Evolutionary conservation across 2,888 invertebrate genomes (phyloP), one percentile per base, ranked within the genome.

Genomic region (Ennomos erosarius): DNA sequence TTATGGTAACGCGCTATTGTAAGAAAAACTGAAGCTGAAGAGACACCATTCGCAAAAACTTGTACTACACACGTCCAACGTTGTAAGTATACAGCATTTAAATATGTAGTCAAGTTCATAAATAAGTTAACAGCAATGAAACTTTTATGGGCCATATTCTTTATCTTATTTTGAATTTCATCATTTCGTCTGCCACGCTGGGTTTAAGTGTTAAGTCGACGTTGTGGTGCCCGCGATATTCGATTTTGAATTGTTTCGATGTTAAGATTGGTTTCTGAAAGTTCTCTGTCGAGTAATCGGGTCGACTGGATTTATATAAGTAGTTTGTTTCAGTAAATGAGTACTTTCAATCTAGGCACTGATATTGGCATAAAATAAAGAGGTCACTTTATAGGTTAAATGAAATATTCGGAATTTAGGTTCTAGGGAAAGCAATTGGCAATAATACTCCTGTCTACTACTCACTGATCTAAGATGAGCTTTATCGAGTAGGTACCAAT

Each of bases 61-160:
- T 10, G 39, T 39, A 33, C 39, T 49, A 45, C 40, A 54, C 52
- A 52, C 50, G 43, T 54, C 68, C 69, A 64, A 66, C 70, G 69
- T 70, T 64, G 68, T 81, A 81, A 71, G 75, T 78, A 81, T 76
- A 82, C 79, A 80, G 13, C 78, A 84, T 85, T 82, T 85, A 87
- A 87, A 85, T 86, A 85, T 84, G 84, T 81, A 85, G 84, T 79
- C 79, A 77, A 80, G 79, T 85, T 86, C 88, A 88, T 89, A 90
- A 89, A 89, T 88, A 89, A 88, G 85, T 88, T 88, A 88, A 85
- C 82, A 88, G 88, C 87, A 82, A 86, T 88, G 84, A 89, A 89
- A 87, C 78, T 86, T 89, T 90, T 89, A 88, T 84, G 84, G 86
- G 81, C 84, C 76, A 85, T 89, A 88, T 88, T 84, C 86, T 87